Base-by-base conservation (phyloP, 1,140 invertebrate genomes). In the Scaptomyza hsui region DNA sequence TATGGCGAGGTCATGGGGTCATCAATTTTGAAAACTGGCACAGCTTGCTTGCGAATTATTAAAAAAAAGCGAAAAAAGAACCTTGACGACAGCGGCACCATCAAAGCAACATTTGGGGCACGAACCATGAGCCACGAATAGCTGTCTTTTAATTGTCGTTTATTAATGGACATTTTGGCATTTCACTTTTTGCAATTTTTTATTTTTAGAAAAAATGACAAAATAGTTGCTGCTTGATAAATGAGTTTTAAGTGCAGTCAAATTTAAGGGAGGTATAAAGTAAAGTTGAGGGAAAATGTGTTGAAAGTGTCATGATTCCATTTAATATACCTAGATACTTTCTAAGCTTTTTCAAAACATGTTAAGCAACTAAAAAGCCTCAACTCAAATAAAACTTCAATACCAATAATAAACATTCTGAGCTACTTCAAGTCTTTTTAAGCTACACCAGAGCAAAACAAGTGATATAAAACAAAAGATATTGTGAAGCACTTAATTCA, bases 391-490 rank as follows among this genome's bases (percentile, higher is more conserved):
- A 72, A 49, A 59, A 53, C 63, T 68, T 51, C 71, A 78, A 77
- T 72, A 68, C 48, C 74, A 67, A 78, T 68, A 72, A 77, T 63
- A 69, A 37, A 39, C 21, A 48, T 39, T 56, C 56, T 21, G 9
- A 57, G 55, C 39, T 52, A 74, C 75, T 78, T 57, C 29, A 67
- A 37, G 51, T 67, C n/a, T 56, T 73, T 69, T 35, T 72, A 37
- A 76, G 74, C 68, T 78, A 63, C 39, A 24, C n/a, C 12, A 9
- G 12, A 29, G n/a, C n/a, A 21, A 32, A 51, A 51, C 35, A 55
- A 55, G 5, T 10, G 19, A 10, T n/a, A 75, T 16, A 75, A 79
- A 79, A 79, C 72, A 79, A 79, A 75, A 80, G 80, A 78, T 79
- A 74, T 74, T 47, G 59, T 42, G 48, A 41, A 29, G 26, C 7